Conservation (phyloP, 2,113 vertebrate genomes). For the Pipra filicauda region DNA sequence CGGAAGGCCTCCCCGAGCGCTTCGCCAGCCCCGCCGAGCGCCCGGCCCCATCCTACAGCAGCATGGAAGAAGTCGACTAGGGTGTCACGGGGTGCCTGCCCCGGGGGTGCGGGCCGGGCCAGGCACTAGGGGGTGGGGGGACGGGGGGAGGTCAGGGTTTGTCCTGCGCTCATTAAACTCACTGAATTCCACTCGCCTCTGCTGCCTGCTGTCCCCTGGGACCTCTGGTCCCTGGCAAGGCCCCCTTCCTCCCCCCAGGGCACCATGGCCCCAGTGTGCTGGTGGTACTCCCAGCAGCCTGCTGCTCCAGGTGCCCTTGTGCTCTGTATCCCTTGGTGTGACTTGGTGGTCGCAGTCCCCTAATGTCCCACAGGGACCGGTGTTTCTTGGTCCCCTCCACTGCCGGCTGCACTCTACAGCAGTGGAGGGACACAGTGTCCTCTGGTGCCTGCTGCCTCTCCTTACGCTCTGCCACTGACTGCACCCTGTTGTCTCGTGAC, state of each 20-base stretch:
- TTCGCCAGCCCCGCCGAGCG: slow-evolving; percentile 82
- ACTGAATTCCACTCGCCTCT: not conserved
- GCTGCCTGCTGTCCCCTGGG: not conserved
- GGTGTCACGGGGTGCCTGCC: not conserved
- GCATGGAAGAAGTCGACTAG: slow-evolving; percentile 98
- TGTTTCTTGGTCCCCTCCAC: not conserved
- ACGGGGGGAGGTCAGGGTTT: not conserved
- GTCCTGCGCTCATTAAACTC: slow-evolving; percentile 46
- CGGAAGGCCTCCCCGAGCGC: slow-evolving; percentile 82
- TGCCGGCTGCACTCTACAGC: not conserved
- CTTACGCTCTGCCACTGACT: not conserved
- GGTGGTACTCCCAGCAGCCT: not conserved
- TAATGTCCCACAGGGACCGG: not conserved
- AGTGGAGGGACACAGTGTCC: rapidly evolving
- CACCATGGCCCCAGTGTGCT: rapidly evolving
- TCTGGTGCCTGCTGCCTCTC: not conserved
- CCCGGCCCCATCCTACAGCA: slow-evolving; percentile 90
- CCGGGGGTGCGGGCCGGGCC: not conserved
- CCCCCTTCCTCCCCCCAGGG: not conserved
- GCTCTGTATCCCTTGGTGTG: not conserved
- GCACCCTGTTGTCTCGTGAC: not conserved
- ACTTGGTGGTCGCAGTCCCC: not conserved
- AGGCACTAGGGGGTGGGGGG: not conserved
- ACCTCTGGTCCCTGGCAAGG: not conserved
- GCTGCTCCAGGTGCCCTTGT: not conserved